A percentile compares a stretch with the other conserved stretches of the same genome.
Evolutionary conservation across 2,888 invertebrate genomes (phyloP).

Genomic region (Noctuana brunneofusca): DNA sequence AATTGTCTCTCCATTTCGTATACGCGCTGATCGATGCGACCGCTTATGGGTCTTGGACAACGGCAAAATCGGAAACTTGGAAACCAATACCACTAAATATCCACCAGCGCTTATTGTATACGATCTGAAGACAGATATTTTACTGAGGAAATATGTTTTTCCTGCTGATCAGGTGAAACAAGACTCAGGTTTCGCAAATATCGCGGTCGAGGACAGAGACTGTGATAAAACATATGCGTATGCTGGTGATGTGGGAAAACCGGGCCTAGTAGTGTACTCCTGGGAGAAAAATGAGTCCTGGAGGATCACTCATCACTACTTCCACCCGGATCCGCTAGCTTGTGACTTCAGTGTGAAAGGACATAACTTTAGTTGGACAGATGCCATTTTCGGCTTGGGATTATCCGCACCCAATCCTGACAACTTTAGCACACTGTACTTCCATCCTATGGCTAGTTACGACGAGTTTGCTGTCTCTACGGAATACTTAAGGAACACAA

Average conservation of each 20-base stretch:
- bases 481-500: conserved; percentile 84
- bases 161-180: conserved; percentile 85
- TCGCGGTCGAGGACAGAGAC: conserved; percentile 89
- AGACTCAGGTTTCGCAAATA: conserved; percentile 88
- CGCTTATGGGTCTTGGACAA: conserved; percentile 91
- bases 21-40: conserved; percentile 89
- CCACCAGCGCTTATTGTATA: conserved; percentile 87
- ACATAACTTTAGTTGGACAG: conserved; percentile 88
- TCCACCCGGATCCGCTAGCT: conserved; percentile 87
- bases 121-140: conserved; percentile 86
- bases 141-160: conserved; percentile 86
- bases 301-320: conserved; percentile 88
- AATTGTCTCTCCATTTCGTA: conserved; percentile 87
- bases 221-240: conserved; percentile 89
- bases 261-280: conserved; percentile 89
- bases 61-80: conserved; percentile 85
- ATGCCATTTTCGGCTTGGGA: conserved; percentile 89
- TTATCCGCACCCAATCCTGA: conserved; percentile 85
- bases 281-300: conserved; percentile 88
- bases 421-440: conserved; percentile 88
- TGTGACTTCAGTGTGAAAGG: conserved; percentile 89
- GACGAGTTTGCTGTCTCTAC: conserved; percentile 90
- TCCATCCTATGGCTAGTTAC: conserved; percentile 90
- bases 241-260: conserved; percentile 86
- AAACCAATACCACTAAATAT: conserved; percentile 71